Evolutionary conservation across 23 tunicate genomes (phyloP).

Genomic region (Halocynthia roretzi): DNA sequence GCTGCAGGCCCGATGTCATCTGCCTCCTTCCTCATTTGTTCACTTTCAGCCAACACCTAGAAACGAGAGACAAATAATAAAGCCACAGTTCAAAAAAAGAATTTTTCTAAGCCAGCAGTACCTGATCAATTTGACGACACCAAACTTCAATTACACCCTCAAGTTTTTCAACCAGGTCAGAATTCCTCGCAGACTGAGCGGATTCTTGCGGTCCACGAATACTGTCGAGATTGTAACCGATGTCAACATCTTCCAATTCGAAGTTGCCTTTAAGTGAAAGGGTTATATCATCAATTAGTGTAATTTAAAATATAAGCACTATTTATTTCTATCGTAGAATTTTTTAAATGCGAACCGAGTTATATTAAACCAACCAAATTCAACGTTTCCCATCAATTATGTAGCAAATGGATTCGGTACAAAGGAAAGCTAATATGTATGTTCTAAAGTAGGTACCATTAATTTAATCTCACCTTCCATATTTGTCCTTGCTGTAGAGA

Average conservation of each 20-base stretch:
- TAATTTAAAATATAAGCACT: too few species aligned
- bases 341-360: background rate
- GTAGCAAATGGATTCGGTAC: too few species aligned
- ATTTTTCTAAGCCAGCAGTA: background rate
- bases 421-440: too few species aligned
- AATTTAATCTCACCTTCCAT: constrained; percentile 32
- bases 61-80: background rate
- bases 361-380: too few species aligned
- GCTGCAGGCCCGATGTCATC: constrained; percentile 88
- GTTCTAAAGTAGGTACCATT: background rate
- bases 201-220: constrained; percentile 35
- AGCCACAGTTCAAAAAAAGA: background rate
- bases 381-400: too few species aligned
- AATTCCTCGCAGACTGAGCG: constrained; percentile 44
- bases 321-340: background rate
- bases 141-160: constrained; percentile 58
- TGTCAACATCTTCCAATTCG: constrained; percentile 73
- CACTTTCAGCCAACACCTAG: constrained; percentile 73
- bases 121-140: constrained; percentile 81
- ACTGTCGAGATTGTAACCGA: constrained; percentile 79
- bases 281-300: too few species aligned
- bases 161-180: constrained; percentile 61
- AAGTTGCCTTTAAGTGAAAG: constrained; percentile 27
- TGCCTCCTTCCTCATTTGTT: constrained; percentile 82
- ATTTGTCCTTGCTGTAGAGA: constrained; percentile 51